phyloP scores from a whole-genome alignment of 2,797 vertebrate species.

The Pterois miles region DNA sequence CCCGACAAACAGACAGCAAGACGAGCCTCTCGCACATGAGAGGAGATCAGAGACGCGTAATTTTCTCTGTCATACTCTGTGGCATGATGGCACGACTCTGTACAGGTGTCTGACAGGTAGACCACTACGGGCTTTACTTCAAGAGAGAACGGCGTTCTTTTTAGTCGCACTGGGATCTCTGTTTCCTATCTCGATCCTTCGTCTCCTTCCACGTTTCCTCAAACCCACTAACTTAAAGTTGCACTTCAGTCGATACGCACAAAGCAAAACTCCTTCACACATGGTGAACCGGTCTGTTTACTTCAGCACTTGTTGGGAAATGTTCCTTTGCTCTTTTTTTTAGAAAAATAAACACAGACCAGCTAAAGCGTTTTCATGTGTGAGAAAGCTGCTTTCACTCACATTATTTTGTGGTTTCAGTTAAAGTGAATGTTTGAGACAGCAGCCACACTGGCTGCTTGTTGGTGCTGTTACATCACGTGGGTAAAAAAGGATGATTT shows the following conservation, averaged over 20 bases:
- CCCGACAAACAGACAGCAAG: background rate
- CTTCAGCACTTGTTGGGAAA: slow-evolving; percentile 1
- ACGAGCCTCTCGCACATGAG: slow-evolving; percentile 2
- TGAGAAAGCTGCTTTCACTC: background rate
- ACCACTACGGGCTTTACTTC: background rate
- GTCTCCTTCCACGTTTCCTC: background rate
- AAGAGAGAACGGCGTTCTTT: background rate
- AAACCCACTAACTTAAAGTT: slow-evolving; percentile 1
- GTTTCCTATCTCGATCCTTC: background rate
- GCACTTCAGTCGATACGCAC: slow-evolving; percentile 65
- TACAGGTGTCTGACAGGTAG: background rate
- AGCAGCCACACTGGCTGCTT: background rate
- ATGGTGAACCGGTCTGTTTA: background rate
- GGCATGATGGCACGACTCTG: slow-evolving; percentile 30
- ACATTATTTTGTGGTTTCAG: background rate
- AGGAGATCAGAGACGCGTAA: slow-evolving; percentile 17
- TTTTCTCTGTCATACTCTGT: slow-evolving; percentile 33
- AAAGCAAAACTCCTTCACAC: slow-evolving; percentile 14
- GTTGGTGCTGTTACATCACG: background rate
- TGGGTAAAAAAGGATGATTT: background rate
- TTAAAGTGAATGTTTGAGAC: background rate
- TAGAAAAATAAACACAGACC: background rate
- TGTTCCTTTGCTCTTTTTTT: background rate
- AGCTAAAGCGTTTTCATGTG: background rate
- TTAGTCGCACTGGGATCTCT: background rate